These are phyloP conservation scores for Netelia melanura DNA, from an alignment of 2,888 invertebrate genomes.

Conservation along the genomic window DNA sequence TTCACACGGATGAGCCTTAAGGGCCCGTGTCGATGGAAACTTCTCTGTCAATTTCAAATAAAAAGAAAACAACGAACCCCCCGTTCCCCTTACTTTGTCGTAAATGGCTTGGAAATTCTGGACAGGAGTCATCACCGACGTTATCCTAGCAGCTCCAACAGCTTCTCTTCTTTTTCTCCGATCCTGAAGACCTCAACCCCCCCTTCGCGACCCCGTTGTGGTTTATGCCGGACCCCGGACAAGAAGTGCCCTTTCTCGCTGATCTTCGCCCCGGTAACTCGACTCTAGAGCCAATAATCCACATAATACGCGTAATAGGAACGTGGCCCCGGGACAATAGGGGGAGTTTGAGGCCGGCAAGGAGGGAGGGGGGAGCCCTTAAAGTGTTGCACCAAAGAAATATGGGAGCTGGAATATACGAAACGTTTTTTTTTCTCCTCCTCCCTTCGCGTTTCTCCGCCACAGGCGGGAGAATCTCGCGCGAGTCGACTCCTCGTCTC, in stretches of 20 bases:
- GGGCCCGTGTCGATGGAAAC: constrained; percentile 14
- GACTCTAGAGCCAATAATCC: constrained; percentile 70
- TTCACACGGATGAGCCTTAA: constrained; percentile 7
- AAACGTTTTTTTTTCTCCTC: constrained; percentile 14
- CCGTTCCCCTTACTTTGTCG: too few relatives aligned
- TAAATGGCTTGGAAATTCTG: not conserved
- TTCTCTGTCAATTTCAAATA: constrained; percentile 30
- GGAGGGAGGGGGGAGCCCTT: constrained; percentile 35
- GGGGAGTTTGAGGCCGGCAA: constrained; percentile 6
- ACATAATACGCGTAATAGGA: constrained; percentile 71
- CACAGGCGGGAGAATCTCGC: not conserved
- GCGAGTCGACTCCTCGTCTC: constrained; percentile 43
- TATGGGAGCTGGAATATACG: constrained; percentile 61
- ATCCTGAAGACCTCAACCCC: constrained; percentile 30
- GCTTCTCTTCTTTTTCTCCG: constrained; percentile 16
- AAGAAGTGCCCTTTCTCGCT: constrained; percentile 37
- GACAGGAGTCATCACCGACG: constrained; percentile 32
- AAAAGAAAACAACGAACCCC: not conserved
- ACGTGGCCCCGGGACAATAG: constrained; percentile 70
- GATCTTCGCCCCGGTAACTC: constrained; percentile 67
- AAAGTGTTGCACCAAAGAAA: constrained; percentile 67
- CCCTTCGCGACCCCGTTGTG: constrained; percentile 28
- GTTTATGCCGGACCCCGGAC: constrained; percentile 43
- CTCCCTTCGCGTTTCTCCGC: not conserved
- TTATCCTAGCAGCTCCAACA: constrained; percentile 25